phyloP scores from a whole-genome alignment of 2,113 vertebrate species.

The Corythaixoides concolor region DNA sequence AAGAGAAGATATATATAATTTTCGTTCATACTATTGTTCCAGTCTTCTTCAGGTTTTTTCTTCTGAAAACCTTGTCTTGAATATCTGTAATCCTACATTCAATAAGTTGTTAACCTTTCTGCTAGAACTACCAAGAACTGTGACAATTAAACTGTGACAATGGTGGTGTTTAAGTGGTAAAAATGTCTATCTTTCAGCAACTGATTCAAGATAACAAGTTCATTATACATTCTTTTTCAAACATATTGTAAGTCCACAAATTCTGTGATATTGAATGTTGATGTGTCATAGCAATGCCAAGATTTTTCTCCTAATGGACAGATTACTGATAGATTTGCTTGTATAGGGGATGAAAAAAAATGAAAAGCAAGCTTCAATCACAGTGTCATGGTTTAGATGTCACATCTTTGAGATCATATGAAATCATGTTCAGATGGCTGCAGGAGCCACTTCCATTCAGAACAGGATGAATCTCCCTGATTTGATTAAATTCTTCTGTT shows the following conservation, averaged over 20 bases:
- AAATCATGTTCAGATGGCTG: neutral
- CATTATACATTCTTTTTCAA: neutral
- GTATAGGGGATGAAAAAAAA: neutral
- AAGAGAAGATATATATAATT: neutral
- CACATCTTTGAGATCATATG: neutral
- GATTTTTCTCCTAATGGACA: neutral
- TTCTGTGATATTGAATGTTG: neutral
- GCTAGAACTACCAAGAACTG: neutral
- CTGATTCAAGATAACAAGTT: neutral
- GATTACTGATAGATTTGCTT: neutral
- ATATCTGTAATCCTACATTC: neutral
- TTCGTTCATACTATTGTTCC: neutral
- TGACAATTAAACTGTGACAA: neutral
- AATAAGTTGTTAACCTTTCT: neutral
- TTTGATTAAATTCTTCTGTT: neutral
- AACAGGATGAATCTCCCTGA: neutral
- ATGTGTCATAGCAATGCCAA: neutral
- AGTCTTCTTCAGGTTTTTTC: neutral
- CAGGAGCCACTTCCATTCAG: neutral
- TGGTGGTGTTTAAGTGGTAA: neutral
- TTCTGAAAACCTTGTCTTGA: neutral
- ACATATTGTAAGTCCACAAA: neutral
- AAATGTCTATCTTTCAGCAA: neutral
- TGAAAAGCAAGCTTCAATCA: neutral
- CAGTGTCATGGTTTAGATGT: neutral